Conservation (phyloP, 2,113 vertebrate genomes). For the Anarrhichthys ocellatus region DNA sequence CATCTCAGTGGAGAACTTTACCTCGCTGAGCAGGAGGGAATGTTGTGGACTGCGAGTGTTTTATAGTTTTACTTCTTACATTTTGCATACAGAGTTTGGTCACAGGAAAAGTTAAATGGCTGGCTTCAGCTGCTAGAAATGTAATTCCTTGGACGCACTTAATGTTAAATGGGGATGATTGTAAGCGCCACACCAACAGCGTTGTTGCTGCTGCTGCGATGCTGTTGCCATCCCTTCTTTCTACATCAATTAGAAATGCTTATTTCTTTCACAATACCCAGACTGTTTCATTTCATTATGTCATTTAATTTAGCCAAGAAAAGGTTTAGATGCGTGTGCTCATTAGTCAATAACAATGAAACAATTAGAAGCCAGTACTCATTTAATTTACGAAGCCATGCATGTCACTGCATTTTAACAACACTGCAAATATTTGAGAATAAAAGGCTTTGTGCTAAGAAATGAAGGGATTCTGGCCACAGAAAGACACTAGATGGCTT, state of each 20-base stretch:
- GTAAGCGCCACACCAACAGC: not conserved
- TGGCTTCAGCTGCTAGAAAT: not conserved
- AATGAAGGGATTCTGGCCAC: not conserved
- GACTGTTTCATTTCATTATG: too few species aligned
- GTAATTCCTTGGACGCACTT: not conserved
- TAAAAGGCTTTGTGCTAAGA: not conserved
- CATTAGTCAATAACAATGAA: not conserved
- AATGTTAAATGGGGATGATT: not conserved
- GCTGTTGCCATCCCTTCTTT: not conserved
- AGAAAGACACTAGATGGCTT: not conserved
- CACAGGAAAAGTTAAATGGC: not conserved
- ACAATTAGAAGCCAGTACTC: not conserved
- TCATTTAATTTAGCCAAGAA: too few species aligned
- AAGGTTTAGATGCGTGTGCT: not conserved
- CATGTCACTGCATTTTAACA: not conserved
- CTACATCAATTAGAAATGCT: not conserved
- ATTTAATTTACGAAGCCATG: not conserved
- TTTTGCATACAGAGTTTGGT: conserved; percentile 1
- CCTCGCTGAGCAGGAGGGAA: not conserved
- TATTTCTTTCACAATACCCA: not conserved
- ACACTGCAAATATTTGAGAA: not conserved
- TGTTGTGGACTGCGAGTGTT: not conserved
- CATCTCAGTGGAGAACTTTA: conserved; percentile 25
- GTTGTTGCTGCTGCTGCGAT: too few species aligned
- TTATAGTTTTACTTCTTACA: not conserved